phyloP scores from a whole-genome alignment of 2,113 vertebrate species.

The Rhizomys pruinosus region DNA sequence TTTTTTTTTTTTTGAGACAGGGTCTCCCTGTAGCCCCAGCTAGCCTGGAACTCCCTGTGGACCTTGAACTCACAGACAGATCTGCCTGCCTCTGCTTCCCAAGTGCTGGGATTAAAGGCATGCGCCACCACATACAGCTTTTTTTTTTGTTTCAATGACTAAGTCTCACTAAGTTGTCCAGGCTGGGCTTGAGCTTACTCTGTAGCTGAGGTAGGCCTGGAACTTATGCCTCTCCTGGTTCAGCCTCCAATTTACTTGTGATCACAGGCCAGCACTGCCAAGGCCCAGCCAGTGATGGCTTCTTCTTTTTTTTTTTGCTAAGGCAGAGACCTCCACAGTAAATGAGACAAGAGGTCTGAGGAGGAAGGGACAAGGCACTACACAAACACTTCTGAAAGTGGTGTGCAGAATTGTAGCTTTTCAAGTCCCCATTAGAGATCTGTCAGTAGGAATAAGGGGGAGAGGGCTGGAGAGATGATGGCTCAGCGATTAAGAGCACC shows the following conservation, averaged over 20 bases:
- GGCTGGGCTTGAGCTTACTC: background rate
- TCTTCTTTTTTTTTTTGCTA: constrained; percentile 2
- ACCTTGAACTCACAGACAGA: background rate
- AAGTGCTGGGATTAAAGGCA: too few relatives aligned
- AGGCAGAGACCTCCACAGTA: background rate
- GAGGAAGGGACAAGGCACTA: background rate
- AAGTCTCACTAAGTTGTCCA: background rate
- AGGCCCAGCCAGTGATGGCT: background rate
- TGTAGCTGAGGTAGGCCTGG: background rate
- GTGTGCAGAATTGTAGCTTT: background rate
- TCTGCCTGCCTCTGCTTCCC: background rate
- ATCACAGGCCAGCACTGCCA: background rate
- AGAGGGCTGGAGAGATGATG: too few relatives aligned
- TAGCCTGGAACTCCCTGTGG: background rate
- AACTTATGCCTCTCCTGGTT: background rate
- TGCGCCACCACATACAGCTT: too few relatives aligned
- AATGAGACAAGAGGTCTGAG: background rate
- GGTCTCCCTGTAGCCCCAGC: too few relatives aligned
- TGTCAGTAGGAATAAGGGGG: background rate
- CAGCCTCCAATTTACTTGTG: background rate
- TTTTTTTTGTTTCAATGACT: background rate
- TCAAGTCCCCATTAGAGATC: background rate
- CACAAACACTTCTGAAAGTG: background rate
- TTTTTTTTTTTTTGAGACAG: background rate
- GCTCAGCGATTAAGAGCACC: too few relatives aligned